Conservation (phyloP, 2,888 invertebrate species). For the Phaedon cochleariae region DNA sequence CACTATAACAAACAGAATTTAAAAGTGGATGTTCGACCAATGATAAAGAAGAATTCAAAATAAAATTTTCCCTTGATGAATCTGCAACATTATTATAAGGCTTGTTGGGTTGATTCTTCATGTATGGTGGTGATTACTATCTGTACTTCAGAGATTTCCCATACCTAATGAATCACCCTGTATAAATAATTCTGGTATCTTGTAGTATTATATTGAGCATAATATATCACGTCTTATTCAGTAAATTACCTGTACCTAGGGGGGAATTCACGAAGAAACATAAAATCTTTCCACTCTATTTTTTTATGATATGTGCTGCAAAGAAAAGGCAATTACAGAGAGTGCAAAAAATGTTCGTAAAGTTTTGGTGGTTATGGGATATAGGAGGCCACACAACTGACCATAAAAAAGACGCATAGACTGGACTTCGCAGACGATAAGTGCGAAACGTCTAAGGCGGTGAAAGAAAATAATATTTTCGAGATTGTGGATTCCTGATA, state of each 20-base stretch:
- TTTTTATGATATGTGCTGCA: slow-evolving; percentile 13
- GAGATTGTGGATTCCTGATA: no score
- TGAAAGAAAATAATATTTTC: no score
- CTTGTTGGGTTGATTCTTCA: no score
- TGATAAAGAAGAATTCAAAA: no score
- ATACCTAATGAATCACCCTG: no score
- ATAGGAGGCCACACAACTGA: neutral
- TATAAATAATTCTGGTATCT: slow-evolving; percentile 20
- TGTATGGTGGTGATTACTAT: no score
- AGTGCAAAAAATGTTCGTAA: slow-evolving; percentile 21
- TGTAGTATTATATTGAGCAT: slow-evolving; percentile 20
- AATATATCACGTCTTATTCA: slow-evolving; percentile 22
- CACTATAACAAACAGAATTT: no score
- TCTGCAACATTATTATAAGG: no score
- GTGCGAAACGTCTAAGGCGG: no score
- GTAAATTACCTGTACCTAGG: slow-evolving; percentile 28
- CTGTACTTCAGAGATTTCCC: no score
- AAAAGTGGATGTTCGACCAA: no score
- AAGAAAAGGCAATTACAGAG: slow-evolving; percentile 24
- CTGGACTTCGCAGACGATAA: neutral
- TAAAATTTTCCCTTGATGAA: no score
- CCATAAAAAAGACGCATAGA: neutral
- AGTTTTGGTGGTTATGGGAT: slow-evolving; percentile 15
- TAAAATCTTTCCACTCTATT: slow-evolving; percentile 17
- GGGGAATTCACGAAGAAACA: neutral